These are phyloP conservation scores for Theretra japonica DNA, from an alignment of 2,888 invertebrate genomes.

Conservation along the genomic window DNA sequence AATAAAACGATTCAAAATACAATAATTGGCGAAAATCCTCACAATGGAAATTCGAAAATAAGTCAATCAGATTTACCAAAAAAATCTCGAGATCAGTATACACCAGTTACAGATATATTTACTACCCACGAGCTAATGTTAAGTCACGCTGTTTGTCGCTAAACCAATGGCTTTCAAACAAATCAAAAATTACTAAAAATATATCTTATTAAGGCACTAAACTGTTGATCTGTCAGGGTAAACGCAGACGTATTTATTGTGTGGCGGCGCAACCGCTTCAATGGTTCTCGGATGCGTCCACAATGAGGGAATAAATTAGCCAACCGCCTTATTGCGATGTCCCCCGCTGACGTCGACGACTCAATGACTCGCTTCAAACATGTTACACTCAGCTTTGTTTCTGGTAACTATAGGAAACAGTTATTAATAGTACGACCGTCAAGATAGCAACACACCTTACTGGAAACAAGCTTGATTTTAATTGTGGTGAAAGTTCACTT, in stretches of 20 bases:
- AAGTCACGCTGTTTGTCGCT: not conserved
- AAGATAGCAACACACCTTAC: not conserved
- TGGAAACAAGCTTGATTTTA: too few species aligned
- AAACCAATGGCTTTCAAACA: not conserved
- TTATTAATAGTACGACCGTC: not conserved
- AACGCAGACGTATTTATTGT: constrained; percentile 29
- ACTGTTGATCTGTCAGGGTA: constrained; percentile 21
- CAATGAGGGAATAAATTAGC: constrained; percentile 65
- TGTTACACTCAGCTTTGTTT: constrained; percentile 38
- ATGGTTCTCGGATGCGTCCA: constrained; percentile 39
- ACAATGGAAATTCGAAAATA: not conserved
- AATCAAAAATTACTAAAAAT: not conserved
- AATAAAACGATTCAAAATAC: too few species aligned
- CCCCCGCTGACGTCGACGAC: constrained; percentile 50
- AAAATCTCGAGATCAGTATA: not conserved
- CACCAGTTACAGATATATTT: too few species aligned
- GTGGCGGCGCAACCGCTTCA: constrained; percentile 33
- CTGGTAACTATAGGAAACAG: not conserved
- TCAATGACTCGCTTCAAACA: constrained; percentile 46
- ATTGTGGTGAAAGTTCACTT: too few species aligned
- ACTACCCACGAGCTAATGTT: too few species aligned
- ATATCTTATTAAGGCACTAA: constrained; percentile 20
- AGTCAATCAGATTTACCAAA: not conserved
- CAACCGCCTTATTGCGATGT: constrained; percentile 55
- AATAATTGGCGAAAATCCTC: not conserved